Evolutionary conservation across 1,140 invertebrate species (phyloP), one percentile per base, ranked within the genome.

Genomic region (Pogonognathellus flavescens): DNA sequence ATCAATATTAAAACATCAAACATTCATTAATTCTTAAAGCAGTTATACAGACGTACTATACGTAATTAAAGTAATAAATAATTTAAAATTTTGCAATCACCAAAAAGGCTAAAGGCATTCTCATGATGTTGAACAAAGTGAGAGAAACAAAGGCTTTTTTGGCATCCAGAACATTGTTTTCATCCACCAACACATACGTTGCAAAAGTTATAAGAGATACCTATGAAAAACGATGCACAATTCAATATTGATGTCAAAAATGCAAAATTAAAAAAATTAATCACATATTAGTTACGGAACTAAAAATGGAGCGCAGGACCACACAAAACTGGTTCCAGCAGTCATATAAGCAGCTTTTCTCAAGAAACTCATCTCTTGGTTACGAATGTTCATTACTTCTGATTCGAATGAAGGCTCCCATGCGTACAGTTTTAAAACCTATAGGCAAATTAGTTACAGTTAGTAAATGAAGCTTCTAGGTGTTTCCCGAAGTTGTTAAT

Each of bases 71-170:
- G n/a, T n/a, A n/a, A n/a, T n/a, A n/a, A n/a, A n/a, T n/a, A n/a
- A n/a, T n/a, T n/a, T n/a, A n/a, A n/a, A n/a, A n/a, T n/a, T n/a
- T 76, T 14, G n/a, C 1, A 13, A 31, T 72, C 49, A 76, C 70
- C 70, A 94, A 89, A 87, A 93, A 91, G 25, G 90, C 89, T 82
- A 94, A 89, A 9, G 93, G 93, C 87, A 93, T 92, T 8, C 93
- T 90, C 55, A 94, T 89, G 20, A 94, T 92, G 89, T 94, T 93
- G 89, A 94, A 94, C 6, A 94, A 89, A 18, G 93, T 90, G 41
- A 94, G 89, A 14, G 93, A 92, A 0, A 94, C 93, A 90, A 94
- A 94, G n/a, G 91, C 93, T 86, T 91, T 93, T 80, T 91, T 88
- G 9, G 93, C 91, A 86, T 92, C 91, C 60, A 94, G 88, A 50